A percentile compares a stretch with the other conserved stretches of the same genome.
Conservation (phyloP, 2,888 invertebrate genomes). For the Baronia brevicornis region DNA sequence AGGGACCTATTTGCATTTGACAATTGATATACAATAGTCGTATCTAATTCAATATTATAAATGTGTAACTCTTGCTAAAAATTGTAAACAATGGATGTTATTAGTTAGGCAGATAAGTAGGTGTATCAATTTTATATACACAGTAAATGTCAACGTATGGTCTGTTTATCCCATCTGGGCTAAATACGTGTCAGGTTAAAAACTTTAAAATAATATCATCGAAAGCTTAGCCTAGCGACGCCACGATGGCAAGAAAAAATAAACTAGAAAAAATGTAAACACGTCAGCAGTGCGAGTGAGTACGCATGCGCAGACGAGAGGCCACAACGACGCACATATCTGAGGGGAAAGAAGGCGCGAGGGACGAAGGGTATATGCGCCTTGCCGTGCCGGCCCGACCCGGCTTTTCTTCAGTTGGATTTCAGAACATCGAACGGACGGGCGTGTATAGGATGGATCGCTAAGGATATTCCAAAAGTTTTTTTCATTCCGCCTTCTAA, state of each 20-base stretch:
- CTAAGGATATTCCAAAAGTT: slow-evolving; percentile 75
- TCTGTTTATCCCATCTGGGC: too few species aligned
- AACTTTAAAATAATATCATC: slow-evolving; percentile 18
- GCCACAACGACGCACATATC: slow-evolving; percentile 36
- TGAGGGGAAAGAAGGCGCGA: slow-evolving; percentile 23
- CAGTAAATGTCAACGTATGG: too few species aligned
- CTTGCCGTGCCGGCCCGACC: slow-evolving; percentile 39
- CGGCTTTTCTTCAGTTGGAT: slow-evolving; percentile 62
- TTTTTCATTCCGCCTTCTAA: slow-evolving; percentile 76
- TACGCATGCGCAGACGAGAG: slow-evolving; percentile 59
- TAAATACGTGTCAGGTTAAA: too few species aligned
- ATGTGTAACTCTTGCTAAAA: too few species aligned
- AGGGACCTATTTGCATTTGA: too few species aligned
- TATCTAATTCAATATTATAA: too few species aligned
- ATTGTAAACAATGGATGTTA: too few species aligned
- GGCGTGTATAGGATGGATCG: slow-evolving; percentile 75
- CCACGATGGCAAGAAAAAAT: slow-evolving; percentile 43
- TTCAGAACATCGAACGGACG: slow-evolving; percentile 74
- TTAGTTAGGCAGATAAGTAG: too few species aligned
- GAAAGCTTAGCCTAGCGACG: slow-evolving; percentile 25
- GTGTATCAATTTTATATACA: too few species aligned
- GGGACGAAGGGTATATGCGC: slow-evolving; percentile 30
- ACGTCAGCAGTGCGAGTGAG: slow-evolving; percentile 65
- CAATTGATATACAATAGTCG: too few species aligned
- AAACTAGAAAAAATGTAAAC: slow-evolving; percentile 66